A percentile compares a stretch with the other conserved stretches of the same genome.
Conservation (phyloP, 2,888 invertebrate species). For the Drosophila hamatofila region DNA sequence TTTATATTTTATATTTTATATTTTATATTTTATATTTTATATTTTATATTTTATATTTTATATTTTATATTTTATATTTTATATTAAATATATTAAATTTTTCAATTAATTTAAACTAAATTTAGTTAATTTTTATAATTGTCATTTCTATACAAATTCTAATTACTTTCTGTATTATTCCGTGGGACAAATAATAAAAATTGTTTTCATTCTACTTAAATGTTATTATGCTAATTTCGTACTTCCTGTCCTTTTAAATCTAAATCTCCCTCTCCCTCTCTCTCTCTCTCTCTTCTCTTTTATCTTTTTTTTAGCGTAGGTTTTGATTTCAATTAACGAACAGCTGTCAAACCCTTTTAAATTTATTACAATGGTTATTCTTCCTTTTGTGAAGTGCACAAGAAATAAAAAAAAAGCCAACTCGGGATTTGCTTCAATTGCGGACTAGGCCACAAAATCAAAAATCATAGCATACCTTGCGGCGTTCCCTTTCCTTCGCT, state of each 20-base stretch:
- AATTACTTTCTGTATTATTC: background rate
- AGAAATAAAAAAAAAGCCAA: background rate
- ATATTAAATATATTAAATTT: no score
- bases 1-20: no score
- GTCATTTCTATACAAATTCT: no score
- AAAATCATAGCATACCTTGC: constrained; percentile 68
- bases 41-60: no score
- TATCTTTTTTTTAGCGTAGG: background rate
- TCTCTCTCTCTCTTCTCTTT: background rate
- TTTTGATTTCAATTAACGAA: constrained; percentile 21
- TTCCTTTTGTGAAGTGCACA: constrained; percentile 7
- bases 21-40: no score
- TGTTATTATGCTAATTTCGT: background rate
- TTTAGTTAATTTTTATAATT: no score
- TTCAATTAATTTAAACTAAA: no score
- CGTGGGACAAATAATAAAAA: background rate
- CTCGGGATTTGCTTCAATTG: constrained; percentile 15
- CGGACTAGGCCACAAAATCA: constrained; percentile 12
- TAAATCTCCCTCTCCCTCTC: background rate
- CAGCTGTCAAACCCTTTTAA: constrained; percentile 12
- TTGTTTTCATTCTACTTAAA: background rate
- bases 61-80: no score
- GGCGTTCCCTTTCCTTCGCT: constrained; percentile 35
- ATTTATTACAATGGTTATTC: constrained; percentile 4
- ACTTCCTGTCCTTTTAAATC: background rate